Base-by-base conservation (phyloP, 2,888 invertebrate genomes). In the Papilio demoleus region DNA sequence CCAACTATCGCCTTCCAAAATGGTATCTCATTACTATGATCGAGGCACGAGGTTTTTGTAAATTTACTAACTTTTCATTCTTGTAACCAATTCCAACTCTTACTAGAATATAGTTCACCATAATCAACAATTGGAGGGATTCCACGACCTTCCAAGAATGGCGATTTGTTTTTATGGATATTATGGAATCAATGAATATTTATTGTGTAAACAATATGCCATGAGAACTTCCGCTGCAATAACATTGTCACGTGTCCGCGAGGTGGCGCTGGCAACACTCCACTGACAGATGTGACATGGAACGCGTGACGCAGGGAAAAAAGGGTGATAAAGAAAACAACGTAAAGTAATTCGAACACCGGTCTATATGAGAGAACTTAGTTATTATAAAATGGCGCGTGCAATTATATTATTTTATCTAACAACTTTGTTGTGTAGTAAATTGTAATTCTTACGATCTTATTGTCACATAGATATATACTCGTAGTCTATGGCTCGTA, bases 321-420 rank as follows among this genome's bases (percentile, higher is more conserved):
- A 68, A 38, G 68, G 68, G 58, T 68, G 6, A 50, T 64, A 68
- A 68, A 64, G 64, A 68, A 64, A 68, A 68, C 64, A 68, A 27
- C 38, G 4, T 56, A 9, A 58, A 40, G 64, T 68, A 36, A 59
- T 58, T 62, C 14, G 14, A 12, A 17, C 14, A 58, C 58, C 22
- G 42, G 67, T 45, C 67, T 8, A 40, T 27, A 38, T 22, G 9
- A 12, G 22, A 22, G 11, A 12, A 0, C n/a, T 9, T 19, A 19
- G 59, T 60, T 47, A 60, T 65, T 56, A 40, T 24, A 34, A 22
- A 59, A 34, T 47, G 47, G 34, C 58, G 59, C 47, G 65, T 58
- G 64, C 31, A n/a, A 14, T 1, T 3, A 31, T 58, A 40, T 17
- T 19, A 4, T 34, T 14, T 4, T n/a, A 27, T 53, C 4, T 36